Conservation (phyloP, 2,113 vertebrate species). For the Tachycineta bicolor region DNA sequence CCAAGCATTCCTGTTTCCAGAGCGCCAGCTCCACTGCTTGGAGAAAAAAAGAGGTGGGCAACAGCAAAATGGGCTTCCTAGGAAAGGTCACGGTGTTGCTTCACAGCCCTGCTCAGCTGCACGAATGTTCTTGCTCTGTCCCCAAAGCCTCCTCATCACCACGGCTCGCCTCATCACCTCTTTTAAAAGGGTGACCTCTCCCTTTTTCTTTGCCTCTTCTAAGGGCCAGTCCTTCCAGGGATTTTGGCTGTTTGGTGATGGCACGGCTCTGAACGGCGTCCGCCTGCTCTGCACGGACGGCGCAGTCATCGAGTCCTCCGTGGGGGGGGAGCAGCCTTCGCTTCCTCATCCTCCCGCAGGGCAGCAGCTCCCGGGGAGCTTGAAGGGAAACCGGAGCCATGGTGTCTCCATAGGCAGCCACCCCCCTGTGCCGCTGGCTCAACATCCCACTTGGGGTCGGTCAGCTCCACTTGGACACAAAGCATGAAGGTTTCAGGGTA, state of each 20-base stretch:
- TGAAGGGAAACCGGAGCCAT: neutral
- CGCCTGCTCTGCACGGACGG: neutral
- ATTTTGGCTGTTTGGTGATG: neutral
- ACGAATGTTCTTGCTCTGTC: neutral
- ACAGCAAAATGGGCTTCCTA: neutral
- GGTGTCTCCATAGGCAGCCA: neutral
- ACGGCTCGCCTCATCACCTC: neutral
- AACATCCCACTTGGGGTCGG: rapidly evolving
- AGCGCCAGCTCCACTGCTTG: rapidly evolving
- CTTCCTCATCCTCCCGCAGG: neutral
- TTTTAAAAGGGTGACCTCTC: neutral
- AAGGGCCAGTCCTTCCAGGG: conserved; percentile 9
- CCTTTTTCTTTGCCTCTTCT: neutral
- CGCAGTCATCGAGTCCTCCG: neutral
- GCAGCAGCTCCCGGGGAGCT: neutral
- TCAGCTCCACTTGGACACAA: neutral
- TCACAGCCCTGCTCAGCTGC: neutral
- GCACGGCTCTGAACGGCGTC: neutral
- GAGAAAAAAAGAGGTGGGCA: neutral
- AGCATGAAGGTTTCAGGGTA: neutral
- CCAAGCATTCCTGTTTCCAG: neutral
- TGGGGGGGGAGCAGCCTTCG: neutral
- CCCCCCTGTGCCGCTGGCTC: neutral
- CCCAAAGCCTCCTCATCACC: neutral
- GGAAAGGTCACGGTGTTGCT: neutral